Conservation (phyloP, 1,140 invertebrate genomes). For the Schlechtendalia chinensis region DNA sequence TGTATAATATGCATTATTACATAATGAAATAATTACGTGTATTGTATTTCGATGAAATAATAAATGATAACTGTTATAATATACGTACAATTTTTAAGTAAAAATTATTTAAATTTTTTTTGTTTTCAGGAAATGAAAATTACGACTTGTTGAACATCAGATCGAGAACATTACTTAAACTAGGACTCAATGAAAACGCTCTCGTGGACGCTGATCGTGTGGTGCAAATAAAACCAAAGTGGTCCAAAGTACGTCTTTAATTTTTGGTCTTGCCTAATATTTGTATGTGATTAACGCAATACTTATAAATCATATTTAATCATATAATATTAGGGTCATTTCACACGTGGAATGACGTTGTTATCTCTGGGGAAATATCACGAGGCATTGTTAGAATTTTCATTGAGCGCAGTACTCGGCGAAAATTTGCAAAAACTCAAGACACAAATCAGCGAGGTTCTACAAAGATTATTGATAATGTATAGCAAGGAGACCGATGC, state of each 20-base stretch:
- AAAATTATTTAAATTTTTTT: too few relatives aligned
- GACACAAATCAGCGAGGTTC: constrained; percentile 14
- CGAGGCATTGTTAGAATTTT: constrained; percentile 67
- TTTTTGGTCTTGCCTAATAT: background rate
- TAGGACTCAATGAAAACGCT: constrained; percentile 67
- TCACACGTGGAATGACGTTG: constrained; percentile 65
- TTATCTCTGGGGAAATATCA: constrained; percentile 65
- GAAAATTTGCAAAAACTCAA: constrained; percentile 52
- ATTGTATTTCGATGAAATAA: too few relatives aligned
- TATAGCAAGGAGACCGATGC: constrained; percentile 5
- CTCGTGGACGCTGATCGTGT: constrained; percentile 69
- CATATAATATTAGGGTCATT: constrained; percentile 63
- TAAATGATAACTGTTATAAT: too few relatives aligned
- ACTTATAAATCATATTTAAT: too few relatives aligned
- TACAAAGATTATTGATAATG: constrained; percentile 13
- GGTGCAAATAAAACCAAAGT: constrained; percentile 67
- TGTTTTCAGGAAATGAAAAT: constrained; percentile 66
- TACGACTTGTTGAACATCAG: constrained; percentile 69
- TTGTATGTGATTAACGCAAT: background rate
- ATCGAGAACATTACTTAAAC: constrained; percentile 64
- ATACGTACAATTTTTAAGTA: too few relatives aligned
- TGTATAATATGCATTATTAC: too few relatives aligned
- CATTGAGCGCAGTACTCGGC: constrained; percentile 64
- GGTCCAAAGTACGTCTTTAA: constrained; percentile 66
- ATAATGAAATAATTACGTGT: too few relatives aligned